Evolutionary conservation across 2,113 vertebrate species (phyloP).

Genomic region (Penelope pileata): DNA sequence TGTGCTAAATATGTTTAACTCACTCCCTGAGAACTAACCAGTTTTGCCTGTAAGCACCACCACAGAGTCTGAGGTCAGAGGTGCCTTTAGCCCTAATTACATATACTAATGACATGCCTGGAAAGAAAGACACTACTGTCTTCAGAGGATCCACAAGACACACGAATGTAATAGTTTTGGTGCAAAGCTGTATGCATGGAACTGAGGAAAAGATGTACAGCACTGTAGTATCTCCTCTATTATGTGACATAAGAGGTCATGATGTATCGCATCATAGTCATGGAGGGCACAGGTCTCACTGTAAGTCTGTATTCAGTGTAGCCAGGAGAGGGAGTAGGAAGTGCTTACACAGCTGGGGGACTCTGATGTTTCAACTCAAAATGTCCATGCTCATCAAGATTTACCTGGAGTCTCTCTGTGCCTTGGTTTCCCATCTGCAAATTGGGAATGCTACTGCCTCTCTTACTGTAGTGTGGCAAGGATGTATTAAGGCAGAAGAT

Average conservation of each 20-base stretch:
- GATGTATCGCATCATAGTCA: background rate
- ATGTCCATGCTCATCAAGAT: background rate
- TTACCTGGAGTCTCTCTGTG: background rate
- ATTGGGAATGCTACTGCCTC: background rate
- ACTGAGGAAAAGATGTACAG: background rate
- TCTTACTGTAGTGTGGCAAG: background rate
- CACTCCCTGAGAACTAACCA: background rate
- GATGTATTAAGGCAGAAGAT: background rate
- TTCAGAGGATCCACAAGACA: background rate
- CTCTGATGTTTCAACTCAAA: background rate
- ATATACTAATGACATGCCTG: background rate
- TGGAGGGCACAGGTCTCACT: background rate
- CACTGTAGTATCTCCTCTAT: background rate
- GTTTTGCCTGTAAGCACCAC: background rate
- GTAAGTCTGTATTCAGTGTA: background rate
- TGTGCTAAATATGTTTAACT: background rate
- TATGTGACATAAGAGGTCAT: fast-evolving
- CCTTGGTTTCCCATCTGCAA: background rate
- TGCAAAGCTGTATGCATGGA: background rate
- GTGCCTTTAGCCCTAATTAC: background rate
- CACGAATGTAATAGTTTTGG: background rate
- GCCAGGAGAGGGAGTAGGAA: background rate
- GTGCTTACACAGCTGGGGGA: background rate
- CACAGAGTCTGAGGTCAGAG: background rate
- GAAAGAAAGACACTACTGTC: background rate